Percentiles rank a stretch among this genome's conserved stretches.
phyloP scores from a whole-genome alignment of 92 coral and sea anemone genomes.

The Umimayanthus chanpuru region DNA sequence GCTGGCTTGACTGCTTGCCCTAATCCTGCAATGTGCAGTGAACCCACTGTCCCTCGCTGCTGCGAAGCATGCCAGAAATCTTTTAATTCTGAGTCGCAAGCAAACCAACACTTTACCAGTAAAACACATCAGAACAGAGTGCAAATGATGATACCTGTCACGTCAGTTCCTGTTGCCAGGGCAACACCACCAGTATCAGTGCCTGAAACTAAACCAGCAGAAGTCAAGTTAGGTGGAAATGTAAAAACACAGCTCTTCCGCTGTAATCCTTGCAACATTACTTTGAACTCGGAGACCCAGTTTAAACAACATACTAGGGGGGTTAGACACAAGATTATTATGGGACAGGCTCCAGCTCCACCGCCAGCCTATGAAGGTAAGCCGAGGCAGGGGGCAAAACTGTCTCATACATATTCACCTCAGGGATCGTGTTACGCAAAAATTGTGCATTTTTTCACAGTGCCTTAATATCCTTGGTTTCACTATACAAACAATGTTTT shows the following conservation, averaged over 20 bases:
- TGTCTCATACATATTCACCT: too few relatives aligned
- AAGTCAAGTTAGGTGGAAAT: conserved; percentile 61
- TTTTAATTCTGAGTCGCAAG: conserved; percentile 82
- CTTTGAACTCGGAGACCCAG: conserved; percentile 80
- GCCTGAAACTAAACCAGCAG: conserved; percentile 11
- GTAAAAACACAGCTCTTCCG: conserved; percentile 58
- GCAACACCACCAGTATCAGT: not conserved
- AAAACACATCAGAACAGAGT: conserved; percentile 62
- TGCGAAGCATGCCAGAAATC: conserved; percentile 74
- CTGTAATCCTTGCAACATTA: conserved; percentile 77
- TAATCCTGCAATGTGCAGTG: not conserved
- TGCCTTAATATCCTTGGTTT: too few relatives aligned
- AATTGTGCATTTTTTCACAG: too few relatives aligned
- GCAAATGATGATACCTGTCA: not conserved
- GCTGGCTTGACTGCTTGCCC: not conserved
- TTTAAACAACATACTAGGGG: conserved; percentile 79
- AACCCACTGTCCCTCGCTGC: not conserved
- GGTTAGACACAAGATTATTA: conserved; percentile 80
- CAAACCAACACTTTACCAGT: conserved; percentile 75
- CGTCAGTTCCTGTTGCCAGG: not conserved
- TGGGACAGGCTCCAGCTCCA: conserved; percentile 74
- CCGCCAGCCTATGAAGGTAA: conserved; percentile 64
- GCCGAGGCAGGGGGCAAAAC: conserved; percentile 20
- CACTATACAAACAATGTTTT: too few relatives aligned
- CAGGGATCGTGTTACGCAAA: too few relatives aligned